Evolutionary conservation across 64 coral and sea anemone genomes (phyloP).

Genomic region (Cladopsammia gracilis): DNA sequence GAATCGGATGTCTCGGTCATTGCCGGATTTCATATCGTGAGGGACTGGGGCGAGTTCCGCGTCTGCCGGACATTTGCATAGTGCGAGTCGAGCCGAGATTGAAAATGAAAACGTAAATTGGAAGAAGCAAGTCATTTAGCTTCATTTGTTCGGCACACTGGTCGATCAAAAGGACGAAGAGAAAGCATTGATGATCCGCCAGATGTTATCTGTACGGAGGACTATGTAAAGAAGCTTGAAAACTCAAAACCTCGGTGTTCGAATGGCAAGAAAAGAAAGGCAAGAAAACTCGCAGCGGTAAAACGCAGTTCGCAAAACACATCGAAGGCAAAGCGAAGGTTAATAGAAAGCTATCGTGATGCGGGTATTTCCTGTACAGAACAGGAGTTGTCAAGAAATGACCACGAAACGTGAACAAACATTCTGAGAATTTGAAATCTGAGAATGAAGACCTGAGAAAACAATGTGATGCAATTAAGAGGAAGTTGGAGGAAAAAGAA

Average conservation of each 20-base stretch:
- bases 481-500: slow-evolving; percentile 24
- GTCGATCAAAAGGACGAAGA: slow-evolving; percentile 28
- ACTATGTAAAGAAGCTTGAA: slow-evolving; percentile 9
- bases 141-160: slow-evolving; percentile 40
- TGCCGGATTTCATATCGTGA: background rate
- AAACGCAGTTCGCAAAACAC: background rate
- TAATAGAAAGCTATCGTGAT: background rate
- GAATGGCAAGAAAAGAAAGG: background rate
- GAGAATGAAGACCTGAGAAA: slow-evolving; percentile 30
- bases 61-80: background rate
- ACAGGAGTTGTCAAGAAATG: slow-evolving; percentile 15
- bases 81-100: background rate
- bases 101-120: too few relatives aligned
- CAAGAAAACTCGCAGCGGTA: slow-evolving; percentile 11
- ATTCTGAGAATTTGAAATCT: slow-evolving; percentile 7
- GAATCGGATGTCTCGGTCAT: too few relatives aligned
- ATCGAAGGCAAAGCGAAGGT: background rate
- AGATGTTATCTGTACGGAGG: slow-evolving; percentile 33
- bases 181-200: background rate
- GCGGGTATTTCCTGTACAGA: background rate
- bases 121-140: too few relatives aligned
- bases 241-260: background rate
- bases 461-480: slow-evolving; percentile 16
- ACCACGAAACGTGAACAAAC: slow-evolving; percentile 13
- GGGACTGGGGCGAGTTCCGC: background rate